Evolutionary conservation across 92 coral and sea anemone genomes (phyloP).

Genomic region (Epizoanthus rinbou): DNA sequence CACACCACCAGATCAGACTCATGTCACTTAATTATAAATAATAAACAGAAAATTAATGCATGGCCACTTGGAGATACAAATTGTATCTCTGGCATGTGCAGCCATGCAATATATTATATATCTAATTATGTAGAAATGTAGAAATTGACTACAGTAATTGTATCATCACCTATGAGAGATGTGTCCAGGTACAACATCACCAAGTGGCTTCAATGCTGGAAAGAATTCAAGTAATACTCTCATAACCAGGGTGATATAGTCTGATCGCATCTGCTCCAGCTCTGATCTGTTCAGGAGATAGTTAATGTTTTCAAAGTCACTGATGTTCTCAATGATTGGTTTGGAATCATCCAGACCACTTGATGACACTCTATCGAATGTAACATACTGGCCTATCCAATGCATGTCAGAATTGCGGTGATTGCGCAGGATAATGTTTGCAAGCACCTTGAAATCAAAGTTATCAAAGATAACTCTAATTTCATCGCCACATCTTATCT

Average conservation of each 20-base stretch:
- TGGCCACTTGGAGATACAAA: no score
- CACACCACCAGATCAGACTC: no score
- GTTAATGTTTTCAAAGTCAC: constrained; percentile 23
- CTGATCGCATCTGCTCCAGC: constrained; percentile 28
- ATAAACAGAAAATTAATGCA: no score
- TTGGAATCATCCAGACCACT: constrained; percentile 39
- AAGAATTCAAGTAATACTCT: constrained; percentile 50
- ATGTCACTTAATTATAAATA: no score
- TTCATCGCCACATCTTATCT: neutral
- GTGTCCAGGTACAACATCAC: constrained; percentile 36
- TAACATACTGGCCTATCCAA: constrained; percentile 59
- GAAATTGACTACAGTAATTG: no score
- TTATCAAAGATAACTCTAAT: constrained; percentile 55
- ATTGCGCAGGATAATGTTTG: constrained; percentile 33
- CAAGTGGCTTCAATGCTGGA: constrained; percentile 3
- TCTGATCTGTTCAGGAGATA: constrained; percentile 32
- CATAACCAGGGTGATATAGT: constrained; percentile 50
- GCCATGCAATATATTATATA: no score
- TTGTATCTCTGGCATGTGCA: no score
- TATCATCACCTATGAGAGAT: constrained; percentile 42
- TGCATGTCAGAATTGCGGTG: constrained; percentile 55
- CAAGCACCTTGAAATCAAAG: constrained; percentile 54
- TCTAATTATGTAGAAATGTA: no score
- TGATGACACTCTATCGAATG: constrained; percentile 55
- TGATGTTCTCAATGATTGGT: constrained; percentile 25